Percentiles rank a stretch among this genome's conserved stretches.
Evolutionary conservation across 53 echinoderm and acorn worm genomes (phyloP).

Genomic region (Patiria pectinifera): DNA sequence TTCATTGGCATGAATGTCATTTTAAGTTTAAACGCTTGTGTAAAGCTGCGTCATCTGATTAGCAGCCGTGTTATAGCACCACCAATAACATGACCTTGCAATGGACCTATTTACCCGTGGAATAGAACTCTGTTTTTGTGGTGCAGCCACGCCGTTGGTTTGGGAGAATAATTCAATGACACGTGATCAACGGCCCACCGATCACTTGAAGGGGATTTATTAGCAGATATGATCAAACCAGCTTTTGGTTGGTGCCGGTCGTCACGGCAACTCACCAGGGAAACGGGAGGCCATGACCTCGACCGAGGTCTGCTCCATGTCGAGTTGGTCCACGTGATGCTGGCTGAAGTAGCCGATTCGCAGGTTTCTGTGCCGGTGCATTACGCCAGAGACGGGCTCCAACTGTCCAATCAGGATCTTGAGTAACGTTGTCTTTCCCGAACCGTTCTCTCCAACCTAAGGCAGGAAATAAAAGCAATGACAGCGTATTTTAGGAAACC

Average conservation of each 20-base stretch:
- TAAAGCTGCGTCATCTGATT: too few species aligned
- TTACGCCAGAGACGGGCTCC: slow-evolving; percentile 74
- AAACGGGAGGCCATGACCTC: slow-evolving; percentile 86
- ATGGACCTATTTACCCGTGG: too few species aligned
- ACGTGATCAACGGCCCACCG: too few species aligned
- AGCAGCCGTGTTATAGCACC: too few species aligned
- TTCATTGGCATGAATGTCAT: too few species aligned
- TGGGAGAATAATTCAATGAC: too few species aligned
- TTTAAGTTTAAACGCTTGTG: too few species aligned
- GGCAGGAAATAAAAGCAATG: neutral
- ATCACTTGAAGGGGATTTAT: too few species aligned
- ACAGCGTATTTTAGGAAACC: neutral
- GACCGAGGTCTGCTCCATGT: slow-evolving; percentile 83
- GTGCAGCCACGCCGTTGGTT: too few species aligned
- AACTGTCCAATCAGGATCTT: slow-evolving; percentile 88
- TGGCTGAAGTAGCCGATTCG: slow-evolving; percentile 96
- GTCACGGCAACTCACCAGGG: slow-evolving; percentile 74
- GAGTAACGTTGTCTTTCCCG: slow-evolving; percentile 95
- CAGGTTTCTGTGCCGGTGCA: slow-evolving; percentile 91
- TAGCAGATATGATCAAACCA: too few species aligned
- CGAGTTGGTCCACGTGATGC: slow-evolving; percentile 95
- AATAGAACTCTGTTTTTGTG: too few species aligned
- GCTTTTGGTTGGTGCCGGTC: neutral
- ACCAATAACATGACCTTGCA: too few species aligned
- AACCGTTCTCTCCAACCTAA: slow-evolving; percentile 98